phyloP scores from a whole-genome alignment of 2,888 invertebrate species.

The Catocala fraxini region DNA sequence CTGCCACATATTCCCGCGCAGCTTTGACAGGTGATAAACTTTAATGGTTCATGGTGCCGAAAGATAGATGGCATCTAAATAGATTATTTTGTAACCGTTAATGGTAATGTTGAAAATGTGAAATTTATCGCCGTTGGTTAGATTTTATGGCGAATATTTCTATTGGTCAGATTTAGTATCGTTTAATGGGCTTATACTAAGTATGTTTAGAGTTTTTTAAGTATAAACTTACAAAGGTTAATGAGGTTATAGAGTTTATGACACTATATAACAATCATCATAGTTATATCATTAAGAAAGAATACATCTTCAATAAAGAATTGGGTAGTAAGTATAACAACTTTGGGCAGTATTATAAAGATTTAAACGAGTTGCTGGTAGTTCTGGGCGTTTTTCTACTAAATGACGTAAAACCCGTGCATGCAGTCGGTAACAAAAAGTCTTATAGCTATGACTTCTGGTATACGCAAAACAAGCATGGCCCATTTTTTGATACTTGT shows the following conservation, averaged over 20 bases:
- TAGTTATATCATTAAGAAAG: too few species aligned
- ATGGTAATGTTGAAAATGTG: conserved; percentile 27
- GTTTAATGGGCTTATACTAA: conserved; percentile 8
- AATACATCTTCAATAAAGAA: background rate
- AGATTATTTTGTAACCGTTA: conserved; percentile 38
- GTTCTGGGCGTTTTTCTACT: too few species aligned
- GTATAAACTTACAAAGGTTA: background rate
- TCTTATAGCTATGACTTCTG: too few species aligned
- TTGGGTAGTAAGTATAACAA: background rate
- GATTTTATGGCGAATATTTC: conserved; percentile 21
- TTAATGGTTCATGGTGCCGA: conserved; percentile 35
- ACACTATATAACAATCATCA: too few species aligned
- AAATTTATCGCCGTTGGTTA: conserved; percentile 10
- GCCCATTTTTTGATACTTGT: too few species aligned
- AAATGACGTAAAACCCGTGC: too few species aligned
- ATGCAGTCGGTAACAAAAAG: too few species aligned
- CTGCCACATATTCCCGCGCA: conserved; percentile 38
- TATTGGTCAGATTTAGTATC: background rate
- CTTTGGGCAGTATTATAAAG: background rate
- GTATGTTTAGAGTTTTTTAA: conserved; percentile 10
- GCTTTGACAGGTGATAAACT: conserved; percentile 43
- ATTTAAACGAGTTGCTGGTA: too few species aligned
- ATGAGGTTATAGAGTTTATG: too few species aligned
- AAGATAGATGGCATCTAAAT: conserved; percentile 37
- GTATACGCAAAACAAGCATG: too few species aligned